These are phyloP conservation scores for Apeira syringaria DNA, from an alignment of 2,888 invertebrate genomes.

Conservation along the genomic window DNA sequence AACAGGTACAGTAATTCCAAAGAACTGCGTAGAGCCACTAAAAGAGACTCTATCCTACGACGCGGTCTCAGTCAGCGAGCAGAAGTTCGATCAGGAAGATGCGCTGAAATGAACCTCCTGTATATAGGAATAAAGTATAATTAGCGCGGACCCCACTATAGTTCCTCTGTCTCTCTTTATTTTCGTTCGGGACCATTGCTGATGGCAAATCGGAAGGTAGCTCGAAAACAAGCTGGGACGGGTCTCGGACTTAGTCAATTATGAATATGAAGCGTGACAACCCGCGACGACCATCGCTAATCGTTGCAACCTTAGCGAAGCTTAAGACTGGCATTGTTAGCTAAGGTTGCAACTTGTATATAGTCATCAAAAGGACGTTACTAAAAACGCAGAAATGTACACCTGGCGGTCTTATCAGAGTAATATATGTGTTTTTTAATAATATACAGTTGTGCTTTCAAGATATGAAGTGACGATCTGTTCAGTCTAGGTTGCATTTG, in stretches of 20 bases:
- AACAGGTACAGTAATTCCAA: slow-evolving; percentile 91
- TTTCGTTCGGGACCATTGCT: slow-evolving; percentile 29
- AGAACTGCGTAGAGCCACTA: slow-evolving; percentile 92
- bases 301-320: slow-evolving; percentile 2
- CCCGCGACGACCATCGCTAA: background rate
- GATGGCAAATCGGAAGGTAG: slow-evolving; percentile 11
- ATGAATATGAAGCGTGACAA: slow-evolving; percentile 23
- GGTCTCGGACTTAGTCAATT: slow-evolving; percentile 37
- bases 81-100: slow-evolving; percentile 77
- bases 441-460: too few species aligned
- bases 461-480: too few species aligned
- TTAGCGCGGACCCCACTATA: slow-evolving; percentile 34
- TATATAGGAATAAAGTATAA: slow-evolving; percentile 23
- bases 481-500: too few species aligned
- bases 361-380: too few species aligned
- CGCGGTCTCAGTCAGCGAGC: slow-evolving; percentile 91
- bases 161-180: slow-evolving; percentile 45
- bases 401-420: too few species aligned
- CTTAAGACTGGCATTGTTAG: too few species aligned
- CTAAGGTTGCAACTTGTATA: too few species aligned
- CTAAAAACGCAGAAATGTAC: too few species aligned
- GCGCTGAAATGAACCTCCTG: slow-evolving; percentile 51
- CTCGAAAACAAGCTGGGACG: slow-evolving; percentile 1
- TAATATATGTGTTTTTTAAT: too few species aligned
- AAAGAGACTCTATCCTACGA: slow-evolving; percentile 91